Base-by-base conservation (phyloP, 2,888 invertebrate genomes). In the Stenurella melanura region DNA sequence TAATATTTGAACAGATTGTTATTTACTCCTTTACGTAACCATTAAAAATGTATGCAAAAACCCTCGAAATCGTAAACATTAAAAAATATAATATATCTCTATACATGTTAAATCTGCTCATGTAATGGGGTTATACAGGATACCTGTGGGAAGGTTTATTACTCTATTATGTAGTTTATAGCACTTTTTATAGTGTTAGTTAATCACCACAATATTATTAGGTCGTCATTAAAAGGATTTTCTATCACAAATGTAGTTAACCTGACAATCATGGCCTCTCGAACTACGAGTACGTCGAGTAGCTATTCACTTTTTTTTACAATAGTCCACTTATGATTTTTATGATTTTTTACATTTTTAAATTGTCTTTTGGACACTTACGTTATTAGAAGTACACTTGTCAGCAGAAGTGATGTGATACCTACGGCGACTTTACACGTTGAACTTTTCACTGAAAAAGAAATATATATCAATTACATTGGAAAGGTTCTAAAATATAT, bases 381-480 rank as follows among this genome's bases (percentile, higher is more conserved):
- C 72, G 72, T 72, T 26, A 54, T 30, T 19, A 77, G 61, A 61
- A 74, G 73, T 11, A 79, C 38, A 38, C 73, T 73, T 38, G 68
- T 15, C 58, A 74, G 3, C 54, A 67, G 73, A 56, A 60, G 64
- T 12, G 61, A 58, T 61, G 58, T 19, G 60, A 11, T 18, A 19
- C 15, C 11, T 11, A 10, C 12, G 61, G 54, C 17, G 30, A 21
- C 61, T 61, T 58, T 75, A 78, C 77, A 81, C 75, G 85, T 81
- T 78, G 83, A 80, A 77, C 83, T 85, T 80, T 82, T 86, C 73
- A 85, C 84, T 86, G 85, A 77, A 85, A 85, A 68, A 79, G 78
- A 84, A 78, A 54, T 34, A 34, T 34, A 34, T 9, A 7, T 9
- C 30, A 34, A 34, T 34, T 34, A 7, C 6, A 34, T 34, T 34